A percentile compares a stretch with the other conserved stretches of the same genome.
phyloP scores from a whole-genome alignment of 2,113 vertebrate genomes.

The Percopsis transmontana region DNA sequence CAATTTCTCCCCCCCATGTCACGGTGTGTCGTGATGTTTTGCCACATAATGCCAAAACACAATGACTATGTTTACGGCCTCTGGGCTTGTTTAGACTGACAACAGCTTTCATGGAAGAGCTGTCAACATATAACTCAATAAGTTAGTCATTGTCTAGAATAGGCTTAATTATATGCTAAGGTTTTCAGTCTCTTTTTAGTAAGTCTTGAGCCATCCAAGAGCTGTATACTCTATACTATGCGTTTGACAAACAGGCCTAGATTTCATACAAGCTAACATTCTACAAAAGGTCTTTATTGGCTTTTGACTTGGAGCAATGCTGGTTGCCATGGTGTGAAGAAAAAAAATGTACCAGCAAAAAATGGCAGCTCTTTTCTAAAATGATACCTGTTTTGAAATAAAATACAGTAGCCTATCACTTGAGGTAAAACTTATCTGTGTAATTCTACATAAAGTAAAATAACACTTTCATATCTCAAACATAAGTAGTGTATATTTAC shows the following conservation, averaged over 20 bases:
- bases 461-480: neutral
- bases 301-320: slow-evolving; percentile 20
- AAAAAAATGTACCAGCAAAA: slow-evolving; percentile 41
- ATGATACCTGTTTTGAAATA: neutral
- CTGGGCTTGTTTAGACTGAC: slow-evolving; percentile 43
- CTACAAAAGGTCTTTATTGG: neutral
- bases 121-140: slow-evolving; percentile 23
- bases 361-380: neutral
- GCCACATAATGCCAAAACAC: slow-evolving; percentile 50
- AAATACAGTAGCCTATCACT: neutral
- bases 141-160: slow-evolving; percentile 40
- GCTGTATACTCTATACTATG: neutral
- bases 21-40: slow-evolving; percentile 3
- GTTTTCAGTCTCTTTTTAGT: slow-evolving; percentile 10
- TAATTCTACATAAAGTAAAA: neutral
- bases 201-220: slow-evolving; percentile 9
- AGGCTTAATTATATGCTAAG: slow-evolving; percentile 40
- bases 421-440: neutral
- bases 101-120: slow-evolving; percentile 27
- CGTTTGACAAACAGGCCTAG: neutral
- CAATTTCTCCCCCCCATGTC: neutral
- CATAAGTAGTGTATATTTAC: neutral
- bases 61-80: slow-evolving; percentile 17
- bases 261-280: neutral
- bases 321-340: slow-evolving; percentile 33